phyloP scores from a whole-genome alignment of 2,113 vertebrate genomes.

The Cromileptes altivelis region DNA sequence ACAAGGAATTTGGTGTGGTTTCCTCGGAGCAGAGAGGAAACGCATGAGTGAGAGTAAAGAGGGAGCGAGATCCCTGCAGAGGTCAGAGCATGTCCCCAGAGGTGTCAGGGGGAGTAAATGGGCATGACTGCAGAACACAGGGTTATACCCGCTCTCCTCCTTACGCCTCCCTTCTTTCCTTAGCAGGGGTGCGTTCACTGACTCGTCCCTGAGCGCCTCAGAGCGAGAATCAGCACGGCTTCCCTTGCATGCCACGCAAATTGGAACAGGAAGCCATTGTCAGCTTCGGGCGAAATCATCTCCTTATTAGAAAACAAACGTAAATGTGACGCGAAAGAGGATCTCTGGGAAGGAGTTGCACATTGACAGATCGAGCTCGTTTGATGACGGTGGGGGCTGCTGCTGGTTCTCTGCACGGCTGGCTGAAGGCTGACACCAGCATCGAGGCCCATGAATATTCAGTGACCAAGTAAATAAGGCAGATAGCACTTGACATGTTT shows the following conservation, averaged over 20 bases:
- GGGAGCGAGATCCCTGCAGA: constrained; percentile 64
- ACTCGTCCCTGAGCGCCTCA: constrained; percentile 30
- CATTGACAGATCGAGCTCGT: constrained; percentile 32
- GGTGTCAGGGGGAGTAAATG: constrained; percentile 74
- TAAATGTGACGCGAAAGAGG: constrained; percentile 2
- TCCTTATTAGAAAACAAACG: constrained; percentile 23
- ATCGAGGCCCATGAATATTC: constrained; percentile 81
- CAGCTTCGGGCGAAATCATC: constrained; percentile 24
- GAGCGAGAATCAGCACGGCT: constrained; percentile 9
- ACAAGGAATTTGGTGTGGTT: constrained; percentile 72
- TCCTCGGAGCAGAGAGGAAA: constrained; percentile 65
- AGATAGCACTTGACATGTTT: constrained; percentile 75
- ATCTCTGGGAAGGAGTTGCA: constrained; percentile 1
- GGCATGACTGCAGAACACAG: constrained; percentile 71
- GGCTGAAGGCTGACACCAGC: constrained; percentile 66
- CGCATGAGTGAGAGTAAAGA: constrained; percentile 66
- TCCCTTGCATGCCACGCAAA: constrained; percentile 31
- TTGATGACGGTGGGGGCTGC: constrained; percentile 33
- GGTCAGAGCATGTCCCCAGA: constrained; percentile 71
- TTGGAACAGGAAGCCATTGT: constrained; percentile 49
- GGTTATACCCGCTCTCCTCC: constrained; percentile 49
- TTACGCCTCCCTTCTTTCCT: constrained; percentile 13
- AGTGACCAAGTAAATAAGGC: constrained; percentile 77
- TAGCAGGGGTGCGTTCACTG: constrained; percentile 32
- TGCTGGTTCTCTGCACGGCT: constrained; percentile 56